phyloP scores from a whole-genome alignment of 2,888 invertebrate species.

The Cheilosia soror region DNA sequence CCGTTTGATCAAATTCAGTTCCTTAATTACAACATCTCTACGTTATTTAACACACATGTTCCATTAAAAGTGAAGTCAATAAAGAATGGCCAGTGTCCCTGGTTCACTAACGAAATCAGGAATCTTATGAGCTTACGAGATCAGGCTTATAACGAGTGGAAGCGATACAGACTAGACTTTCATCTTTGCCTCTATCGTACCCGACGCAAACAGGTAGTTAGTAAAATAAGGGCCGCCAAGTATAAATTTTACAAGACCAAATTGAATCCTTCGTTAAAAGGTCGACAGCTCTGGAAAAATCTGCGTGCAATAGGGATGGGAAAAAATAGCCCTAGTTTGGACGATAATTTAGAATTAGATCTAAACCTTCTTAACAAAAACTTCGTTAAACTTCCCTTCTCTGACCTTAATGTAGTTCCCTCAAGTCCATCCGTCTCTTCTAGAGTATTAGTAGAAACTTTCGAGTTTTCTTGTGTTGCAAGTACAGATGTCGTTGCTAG shows the following conservation, averaged over 20 bases:
- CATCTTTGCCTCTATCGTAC: neutral
- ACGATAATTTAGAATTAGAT: too few species aligned
- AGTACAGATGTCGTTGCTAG: too few species aligned
- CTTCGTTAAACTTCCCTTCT: too few species aligned
- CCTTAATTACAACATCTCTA: neutral
- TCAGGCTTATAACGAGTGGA: neutral
- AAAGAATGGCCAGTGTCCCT: neutral
- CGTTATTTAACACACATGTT: neutral
- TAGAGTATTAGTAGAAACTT: too few species aligned
- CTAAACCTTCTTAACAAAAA: too few species aligned
- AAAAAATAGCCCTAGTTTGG: neutral
- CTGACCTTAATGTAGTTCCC: too few species aligned
- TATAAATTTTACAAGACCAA: neutral
- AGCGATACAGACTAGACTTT: neutral
- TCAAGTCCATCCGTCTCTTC: too few species aligned
- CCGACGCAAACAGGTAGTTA: neutral
- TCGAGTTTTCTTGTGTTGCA: too few species aligned
- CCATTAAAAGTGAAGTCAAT: neutral
- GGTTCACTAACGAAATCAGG: neutral
- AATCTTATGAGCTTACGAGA: neutral
- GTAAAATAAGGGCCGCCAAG: neutral
- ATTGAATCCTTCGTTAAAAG: neutral
- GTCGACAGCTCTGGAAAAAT: constrained; percentile 2
- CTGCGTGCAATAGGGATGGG: neutral
- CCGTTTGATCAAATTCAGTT: constrained; percentile 2